Evolutionary conservation across 1,140 invertebrate genomes (phyloP).

Genomic region (Nasonia vitripennis): DNA sequence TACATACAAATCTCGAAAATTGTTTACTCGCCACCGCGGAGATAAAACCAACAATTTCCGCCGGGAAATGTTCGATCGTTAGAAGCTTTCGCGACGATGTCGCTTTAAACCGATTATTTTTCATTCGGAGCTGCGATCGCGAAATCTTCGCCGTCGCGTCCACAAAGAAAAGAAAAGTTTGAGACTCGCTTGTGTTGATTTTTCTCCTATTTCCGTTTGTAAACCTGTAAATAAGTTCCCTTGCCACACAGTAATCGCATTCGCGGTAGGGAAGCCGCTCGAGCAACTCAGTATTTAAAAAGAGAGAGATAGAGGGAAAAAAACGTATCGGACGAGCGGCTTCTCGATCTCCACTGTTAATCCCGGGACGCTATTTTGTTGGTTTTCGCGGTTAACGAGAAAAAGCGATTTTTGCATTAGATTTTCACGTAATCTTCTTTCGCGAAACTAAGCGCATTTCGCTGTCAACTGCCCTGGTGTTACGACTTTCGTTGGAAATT

Average conservation of each 20-base stretch:
- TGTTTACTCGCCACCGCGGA: background rate
- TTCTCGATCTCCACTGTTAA: background rate
- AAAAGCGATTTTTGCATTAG: too few species aligned
- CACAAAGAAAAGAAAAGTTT: background rate
- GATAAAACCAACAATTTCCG: background rate
- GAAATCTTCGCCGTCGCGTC: background rate
- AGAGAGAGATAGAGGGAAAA: background rate
- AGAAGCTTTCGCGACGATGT: background rate
- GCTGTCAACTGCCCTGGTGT: background rate
- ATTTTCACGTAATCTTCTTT: too few species aligned
- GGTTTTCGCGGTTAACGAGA: background rate
- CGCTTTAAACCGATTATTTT: slow-evolving; percentile 29
- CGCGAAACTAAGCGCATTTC: too few species aligned
- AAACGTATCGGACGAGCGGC: background rate
- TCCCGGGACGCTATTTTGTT: background rate
- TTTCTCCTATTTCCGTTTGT: background rate
- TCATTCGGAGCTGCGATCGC: background rate
- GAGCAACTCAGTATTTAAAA: background rate
- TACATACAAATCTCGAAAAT: background rate
- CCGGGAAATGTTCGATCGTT: slow-evolving; percentile 1
- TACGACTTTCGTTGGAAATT: too few species aligned
- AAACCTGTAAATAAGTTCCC: background rate
- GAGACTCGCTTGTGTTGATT: background rate
- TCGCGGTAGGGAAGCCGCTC: background rate
- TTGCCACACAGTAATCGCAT: background rate